Evolutionary conservation across 2,888 invertebrate species (phyloP).

Genomic region (Sphecodes monilicornis): DNA sequence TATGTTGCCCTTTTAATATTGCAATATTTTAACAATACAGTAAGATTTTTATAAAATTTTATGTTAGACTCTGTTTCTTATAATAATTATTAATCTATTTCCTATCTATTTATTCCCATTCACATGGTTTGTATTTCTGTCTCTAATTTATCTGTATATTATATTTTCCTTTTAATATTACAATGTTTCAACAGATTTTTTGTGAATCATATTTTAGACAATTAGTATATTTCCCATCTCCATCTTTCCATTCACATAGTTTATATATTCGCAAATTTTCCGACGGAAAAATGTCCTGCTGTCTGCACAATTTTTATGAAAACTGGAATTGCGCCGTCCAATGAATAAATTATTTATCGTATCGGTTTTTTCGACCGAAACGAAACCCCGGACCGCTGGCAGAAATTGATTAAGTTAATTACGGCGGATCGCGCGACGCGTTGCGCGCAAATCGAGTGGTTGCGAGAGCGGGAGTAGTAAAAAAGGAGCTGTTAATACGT

Average conservation of each 20-base stretch:
- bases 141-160: background rate
- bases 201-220: no score
- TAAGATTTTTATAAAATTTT: no score
- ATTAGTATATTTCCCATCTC: no score
- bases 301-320: background rate
- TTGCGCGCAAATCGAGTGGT: background rate
- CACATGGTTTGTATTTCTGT: background rate
- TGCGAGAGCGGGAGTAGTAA: background rate
- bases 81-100: no score
- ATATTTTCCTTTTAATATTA: no score
- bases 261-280: background rate
- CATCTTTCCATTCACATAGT: no score
- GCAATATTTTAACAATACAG: no score
- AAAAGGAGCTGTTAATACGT: conserved; percentile 2
- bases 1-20: no score
- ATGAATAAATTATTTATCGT: background rate
- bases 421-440: background rate
- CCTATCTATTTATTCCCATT: background rate
- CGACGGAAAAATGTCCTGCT: background rate
- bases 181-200: background rate
- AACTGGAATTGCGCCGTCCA: background rate
- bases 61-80: no score
- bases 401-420: conserved; percentile 7
- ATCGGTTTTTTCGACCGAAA: background rate
- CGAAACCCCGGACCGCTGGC: background rate